phyloP scores from a whole-genome alignment of 2,113 vertebrate species.

The Aphyosemion australe region DNA sequence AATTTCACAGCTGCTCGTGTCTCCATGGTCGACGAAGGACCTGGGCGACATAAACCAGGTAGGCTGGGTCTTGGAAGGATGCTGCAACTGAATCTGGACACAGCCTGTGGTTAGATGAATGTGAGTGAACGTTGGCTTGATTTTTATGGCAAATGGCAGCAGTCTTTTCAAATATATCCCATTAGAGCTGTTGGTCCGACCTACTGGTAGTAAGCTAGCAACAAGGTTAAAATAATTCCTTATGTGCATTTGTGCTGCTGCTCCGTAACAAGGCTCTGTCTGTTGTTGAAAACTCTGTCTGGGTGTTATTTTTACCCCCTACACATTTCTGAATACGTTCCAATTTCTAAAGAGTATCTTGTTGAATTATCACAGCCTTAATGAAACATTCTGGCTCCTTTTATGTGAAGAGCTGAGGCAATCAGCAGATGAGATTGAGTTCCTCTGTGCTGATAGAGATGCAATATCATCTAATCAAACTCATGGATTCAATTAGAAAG shows the following conservation, averaged over 20 bases:
- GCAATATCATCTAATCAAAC: constrained; percentile 68
- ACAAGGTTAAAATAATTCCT: constrained; percentile 4
- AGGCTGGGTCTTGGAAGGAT: no score
- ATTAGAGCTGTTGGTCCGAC: constrained; percentile 2
- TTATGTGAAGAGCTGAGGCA: constrained; percentile 72
- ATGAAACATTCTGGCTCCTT: constrained; percentile 68
- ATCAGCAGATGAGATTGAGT: constrained; percentile 72
- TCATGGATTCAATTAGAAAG: constrained; percentile 71
- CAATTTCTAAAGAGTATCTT: constrained; percentile 71
- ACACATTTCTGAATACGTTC: constrained; percentile 57
- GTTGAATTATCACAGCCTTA: constrained; percentile 70
- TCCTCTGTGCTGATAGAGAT: constrained; percentile 65
- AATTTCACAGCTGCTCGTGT: no score
- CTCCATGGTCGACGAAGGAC: no score
- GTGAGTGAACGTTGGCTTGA: no score
- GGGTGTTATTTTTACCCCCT: constrained; percentile 55
- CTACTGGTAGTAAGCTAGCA: constrained; percentile 20
- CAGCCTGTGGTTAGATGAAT: no score
- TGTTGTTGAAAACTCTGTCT: constrained; percentile 38
- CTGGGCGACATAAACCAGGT: no score
- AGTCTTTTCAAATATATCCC: no score
- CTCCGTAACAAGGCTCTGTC: constrained; percentile 39
- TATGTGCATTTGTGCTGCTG: constrained; percentile 24
- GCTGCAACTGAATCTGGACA: no score
- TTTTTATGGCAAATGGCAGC: no score